Evolutionary conservation across 2,888 invertebrate genomes (phyloP).

Genomic region (Patella pellucida): DNA sequence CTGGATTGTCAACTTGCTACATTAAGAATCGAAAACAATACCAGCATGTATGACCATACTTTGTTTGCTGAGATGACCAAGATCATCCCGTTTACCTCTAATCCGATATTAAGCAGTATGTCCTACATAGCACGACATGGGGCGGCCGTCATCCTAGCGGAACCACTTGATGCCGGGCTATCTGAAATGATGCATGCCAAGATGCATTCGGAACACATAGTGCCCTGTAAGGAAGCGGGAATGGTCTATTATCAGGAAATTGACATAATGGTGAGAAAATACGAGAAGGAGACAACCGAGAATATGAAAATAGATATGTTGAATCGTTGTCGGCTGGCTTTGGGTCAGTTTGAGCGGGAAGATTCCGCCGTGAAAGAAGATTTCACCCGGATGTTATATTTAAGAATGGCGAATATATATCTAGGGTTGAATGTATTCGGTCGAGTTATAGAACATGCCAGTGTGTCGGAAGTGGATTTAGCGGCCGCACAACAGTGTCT

Average conservation of each 20-base stretch:
- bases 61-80: neutral
- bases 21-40: neutral
- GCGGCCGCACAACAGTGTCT: neutral
- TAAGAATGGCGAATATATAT: constrained; percentile 1
- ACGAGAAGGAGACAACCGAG: constrained; percentile 8
- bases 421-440: neutral
- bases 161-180: neutral
- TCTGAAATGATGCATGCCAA: neutral
- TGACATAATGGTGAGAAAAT: constrained; percentile 15
- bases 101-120: neutral
- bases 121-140: neutral
- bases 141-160: neutral
- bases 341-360: neutral
- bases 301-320: constrained; percentile 10
- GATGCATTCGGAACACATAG: constrained; percentile 14
- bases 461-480: neutral
- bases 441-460: neutral
- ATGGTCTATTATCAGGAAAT: constrained; percentile 21
- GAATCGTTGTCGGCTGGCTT: neutral
- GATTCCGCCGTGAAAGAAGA: neutral
- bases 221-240: constrained; percentile 19
- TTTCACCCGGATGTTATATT: neutral
- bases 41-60: neutral
- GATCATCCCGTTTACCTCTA: neutral
- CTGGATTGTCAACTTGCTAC: neutral